Conservation (phyloP, 2,113 vertebrate genomes). For the human (Homo sapiens) region DNA sequence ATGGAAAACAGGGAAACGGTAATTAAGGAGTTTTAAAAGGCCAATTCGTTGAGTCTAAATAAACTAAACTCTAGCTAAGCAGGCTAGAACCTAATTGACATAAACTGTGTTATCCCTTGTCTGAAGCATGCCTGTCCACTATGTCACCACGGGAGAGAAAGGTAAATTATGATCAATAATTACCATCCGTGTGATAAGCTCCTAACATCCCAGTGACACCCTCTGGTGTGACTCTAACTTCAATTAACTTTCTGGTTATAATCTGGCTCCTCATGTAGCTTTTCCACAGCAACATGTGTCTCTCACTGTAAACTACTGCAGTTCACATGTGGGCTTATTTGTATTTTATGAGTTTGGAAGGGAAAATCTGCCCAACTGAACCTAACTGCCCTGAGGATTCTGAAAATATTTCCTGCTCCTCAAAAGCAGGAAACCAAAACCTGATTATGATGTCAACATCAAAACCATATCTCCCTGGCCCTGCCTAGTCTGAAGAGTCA, state of each 20-base stretch:
- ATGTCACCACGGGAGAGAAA: neutral
- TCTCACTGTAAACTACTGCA: neutral
- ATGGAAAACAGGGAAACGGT: neutral
- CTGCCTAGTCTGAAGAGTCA: neutral
- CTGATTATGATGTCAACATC: neutral
- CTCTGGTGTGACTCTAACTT: neutral
- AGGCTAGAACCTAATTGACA: neutral
- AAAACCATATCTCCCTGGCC: neutral
- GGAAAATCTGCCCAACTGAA: neutral
- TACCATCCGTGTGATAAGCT: neutral
- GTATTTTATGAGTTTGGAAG: neutral
- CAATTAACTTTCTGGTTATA: neutral
- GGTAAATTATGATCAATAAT: neutral
- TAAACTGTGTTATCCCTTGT: neutral
- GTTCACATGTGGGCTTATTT: neutral
- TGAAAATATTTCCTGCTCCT: neutral
- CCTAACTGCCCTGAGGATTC: neutral
- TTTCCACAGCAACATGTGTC: neutral
- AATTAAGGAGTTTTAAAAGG: neutral
- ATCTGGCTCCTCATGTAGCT: no score
- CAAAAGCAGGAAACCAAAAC: neutral
- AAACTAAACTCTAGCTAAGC: neutral
- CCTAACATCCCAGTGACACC: neutral
- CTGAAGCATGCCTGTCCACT: neutral
- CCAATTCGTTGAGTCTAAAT: neutral